Evolutionary conservation across 2,113 vertebrate species (phyloP).

Genomic region (Hippocampus comes): DNA sequence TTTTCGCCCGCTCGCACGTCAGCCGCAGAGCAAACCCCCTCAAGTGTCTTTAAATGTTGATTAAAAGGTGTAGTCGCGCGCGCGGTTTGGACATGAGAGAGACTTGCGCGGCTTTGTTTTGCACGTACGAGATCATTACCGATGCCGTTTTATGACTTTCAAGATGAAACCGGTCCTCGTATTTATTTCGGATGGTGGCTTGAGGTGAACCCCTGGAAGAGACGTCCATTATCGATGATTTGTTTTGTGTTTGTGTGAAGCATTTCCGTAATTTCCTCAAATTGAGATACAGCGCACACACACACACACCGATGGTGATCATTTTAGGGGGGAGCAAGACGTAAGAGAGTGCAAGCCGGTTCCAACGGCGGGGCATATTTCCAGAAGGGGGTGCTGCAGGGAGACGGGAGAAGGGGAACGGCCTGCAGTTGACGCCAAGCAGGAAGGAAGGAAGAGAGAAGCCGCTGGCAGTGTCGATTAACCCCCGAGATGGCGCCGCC

Average conservation of each 20-base stretch:
- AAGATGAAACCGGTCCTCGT: neutral
- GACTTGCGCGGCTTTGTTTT: neutral
- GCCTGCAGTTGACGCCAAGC: slow-evolving; percentile 77
- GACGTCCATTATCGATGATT: too few relatives aligned
- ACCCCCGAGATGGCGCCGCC: slow-evolving; percentile 74
- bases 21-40: neutral
- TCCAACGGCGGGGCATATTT: slow-evolving; percentile 65
- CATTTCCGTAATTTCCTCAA: too few relatives aligned
- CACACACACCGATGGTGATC: too few relatives aligned
- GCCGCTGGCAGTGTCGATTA: slow-evolving; percentile 84
- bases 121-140: neutral
- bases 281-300: too few relatives aligned
- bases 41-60: neutral
- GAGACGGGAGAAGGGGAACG: slow-evolving; percentile 63
- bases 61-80: neutral
- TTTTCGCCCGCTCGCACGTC: neutral
- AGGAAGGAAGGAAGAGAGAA: slow-evolving; percentile 70
- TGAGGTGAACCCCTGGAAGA: neutral
- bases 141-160: neutral
- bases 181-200: neutral
- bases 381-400: slow-evolving; percentile 59
- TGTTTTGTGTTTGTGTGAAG: too few relatives aligned
- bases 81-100: too few relatives aligned
- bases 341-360: slow-evolving; percentile 42
- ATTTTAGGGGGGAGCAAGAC: slow-evolving; percentile 28